Conservation (phyloP, 37 sponge, comb jelly and placozoan species). For the Chondrilla cf. caribensis region DNA sequence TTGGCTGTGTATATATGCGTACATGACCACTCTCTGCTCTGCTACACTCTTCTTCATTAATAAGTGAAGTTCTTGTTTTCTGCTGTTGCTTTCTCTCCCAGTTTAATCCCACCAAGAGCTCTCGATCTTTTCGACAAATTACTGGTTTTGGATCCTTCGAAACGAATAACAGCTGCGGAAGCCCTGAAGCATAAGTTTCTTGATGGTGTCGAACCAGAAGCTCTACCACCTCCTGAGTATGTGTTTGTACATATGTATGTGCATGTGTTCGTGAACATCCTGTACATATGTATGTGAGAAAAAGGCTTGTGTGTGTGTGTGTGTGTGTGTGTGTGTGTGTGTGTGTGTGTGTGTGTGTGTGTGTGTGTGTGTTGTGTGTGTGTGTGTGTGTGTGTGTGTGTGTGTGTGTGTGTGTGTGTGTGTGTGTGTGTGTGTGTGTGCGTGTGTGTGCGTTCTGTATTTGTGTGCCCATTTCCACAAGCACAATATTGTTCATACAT, state of each 20-base stretch:
- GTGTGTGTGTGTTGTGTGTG: too few relatives aligned
- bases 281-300: too few relatives aligned
- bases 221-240: conserved; percentile 63
- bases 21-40: background rate
- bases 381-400: too few relatives aligned
- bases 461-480: too few relatives aligned
- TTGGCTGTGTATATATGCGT: background rate
- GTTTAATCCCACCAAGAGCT: conserved; percentile 76
- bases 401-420: too few relatives aligned
- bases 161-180: conserved; percentile 78
- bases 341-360: background rate
- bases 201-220: conserved; percentile 41
- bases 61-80: background rate
- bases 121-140: conserved; percentile 88
- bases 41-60: background rate
- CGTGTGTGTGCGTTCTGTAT: too few relatives aligned
- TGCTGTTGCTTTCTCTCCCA: background rate
- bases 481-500: too few relatives aligned
- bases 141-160: conserved; percentile 85
- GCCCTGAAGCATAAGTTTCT: conserved; percentile 88
- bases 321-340: background rate
- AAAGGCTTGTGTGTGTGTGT: background rate
- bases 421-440: too few relatives aligned
- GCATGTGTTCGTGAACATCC: too few relatives aligned
- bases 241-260: too few relatives aligned